These are phyloP conservation scores for Pseudomyrmex concolor DNA, from an alignment of 1,140 invertebrate species.

Conservation along the genomic window DNA sequence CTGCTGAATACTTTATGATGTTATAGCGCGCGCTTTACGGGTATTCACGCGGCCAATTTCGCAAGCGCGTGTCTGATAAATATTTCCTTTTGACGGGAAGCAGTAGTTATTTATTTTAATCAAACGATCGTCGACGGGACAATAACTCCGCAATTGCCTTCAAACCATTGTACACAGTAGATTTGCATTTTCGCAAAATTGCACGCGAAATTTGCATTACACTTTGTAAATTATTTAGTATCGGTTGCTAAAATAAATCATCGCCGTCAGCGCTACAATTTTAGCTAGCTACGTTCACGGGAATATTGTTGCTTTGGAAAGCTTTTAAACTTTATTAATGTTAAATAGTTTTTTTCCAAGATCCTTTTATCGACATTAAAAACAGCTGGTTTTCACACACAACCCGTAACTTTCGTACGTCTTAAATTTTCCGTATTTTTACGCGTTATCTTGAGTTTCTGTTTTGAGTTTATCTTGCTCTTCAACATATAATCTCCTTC, in stretches of 20 bases:
- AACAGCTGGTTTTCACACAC: not conserved
- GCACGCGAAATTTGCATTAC: conserved; percentile 50
- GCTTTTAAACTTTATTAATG: not conserved
- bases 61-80: conserved; percentile 49
- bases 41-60: conserved; percentile 56
- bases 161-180: conserved; percentile 14
- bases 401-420: not conserved
- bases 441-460: not conserved
- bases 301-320: not conserved
- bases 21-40: conserved; percentile 42
- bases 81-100: conserved; percentile 58
- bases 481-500: not conserved
- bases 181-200: conserved; percentile 57
- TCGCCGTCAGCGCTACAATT: not conserved
- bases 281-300: not conserved
- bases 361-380: not conserved
- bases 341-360: not conserved
- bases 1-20: conserved; percentile 60
- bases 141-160: conserved; percentile 53
- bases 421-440: not conserved
- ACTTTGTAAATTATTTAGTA: conserved; percentile 38
- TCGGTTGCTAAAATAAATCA: conserved; percentile 30
- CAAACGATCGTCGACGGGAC: conserved; percentile 57
- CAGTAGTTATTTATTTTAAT: conserved; percentile 61
- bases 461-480: too few relatives aligned